phyloP scores from a whole-genome alignment of 2,113 vertebrate species.

The Atractosteus spatula region DNA sequence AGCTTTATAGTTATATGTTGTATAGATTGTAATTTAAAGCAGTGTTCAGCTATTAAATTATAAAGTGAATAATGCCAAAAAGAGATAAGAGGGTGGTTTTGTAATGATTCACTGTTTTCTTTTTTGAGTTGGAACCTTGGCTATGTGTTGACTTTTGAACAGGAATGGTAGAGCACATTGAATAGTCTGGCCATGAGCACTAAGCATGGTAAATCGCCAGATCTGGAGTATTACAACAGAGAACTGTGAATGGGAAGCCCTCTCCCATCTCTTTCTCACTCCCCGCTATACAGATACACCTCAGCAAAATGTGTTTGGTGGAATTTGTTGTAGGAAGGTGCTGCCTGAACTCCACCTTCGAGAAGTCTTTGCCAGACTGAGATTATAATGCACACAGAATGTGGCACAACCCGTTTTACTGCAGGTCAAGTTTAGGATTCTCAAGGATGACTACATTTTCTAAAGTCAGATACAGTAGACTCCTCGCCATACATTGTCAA shows the following conservation, averaged over 20 bases:
- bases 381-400: conserved; percentile 12
- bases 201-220: not conserved
- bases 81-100: not conserved
- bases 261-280: too few species aligned
- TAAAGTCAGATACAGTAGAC: too few species aligned
- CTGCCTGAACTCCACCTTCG: too few species aligned
- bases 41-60: not conserved
- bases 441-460: too few species aligned
- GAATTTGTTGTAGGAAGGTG: too few species aligned
- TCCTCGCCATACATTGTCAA: too few species aligned
- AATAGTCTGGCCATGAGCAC: not conserved
- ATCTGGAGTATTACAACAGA: not conserved
- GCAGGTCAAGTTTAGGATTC: not conserved
- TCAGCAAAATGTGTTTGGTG: too few species aligned
- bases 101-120: not conserved
- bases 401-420: conserved; percentile 27
- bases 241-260: too few species aligned
- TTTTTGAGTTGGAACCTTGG: not conserved
- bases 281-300: too few species aligned
- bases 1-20: conserved; percentile 1
- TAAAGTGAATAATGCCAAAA: conserved; percentile 4
- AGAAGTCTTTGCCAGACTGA: too few species aligned
- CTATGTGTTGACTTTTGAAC: not conserved
- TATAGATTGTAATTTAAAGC: not conserved
- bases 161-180: not conserved